A percentile compares a stretch with the other conserved stretches of the same genome.
These are phyloP conservation scores for Brachyhypopomus gauderio DNA, from an alignment of 2,113 vertebrate genomes.

Conservation along the genomic window DNA sequence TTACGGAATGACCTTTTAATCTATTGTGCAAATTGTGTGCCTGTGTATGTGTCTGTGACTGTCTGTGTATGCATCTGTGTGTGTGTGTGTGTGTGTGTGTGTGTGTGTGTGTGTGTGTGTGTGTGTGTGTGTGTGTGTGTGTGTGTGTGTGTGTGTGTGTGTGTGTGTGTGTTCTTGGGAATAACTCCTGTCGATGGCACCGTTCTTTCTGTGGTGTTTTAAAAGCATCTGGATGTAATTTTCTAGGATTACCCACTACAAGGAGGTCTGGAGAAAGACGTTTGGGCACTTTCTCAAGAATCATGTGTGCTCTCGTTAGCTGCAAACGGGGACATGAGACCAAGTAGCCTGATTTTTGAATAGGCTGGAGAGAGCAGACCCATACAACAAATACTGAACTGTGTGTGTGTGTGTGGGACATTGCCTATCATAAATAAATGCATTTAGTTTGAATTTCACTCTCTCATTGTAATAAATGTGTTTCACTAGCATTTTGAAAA, in stretches of 20 bases:
- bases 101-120: neutral
- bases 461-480: too few relatives aligned
- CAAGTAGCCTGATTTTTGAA: neutral
- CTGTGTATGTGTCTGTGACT: neutral
- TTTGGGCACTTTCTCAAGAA: conserved; percentile 14
- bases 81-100: too few relatives aligned
- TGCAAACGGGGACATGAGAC: neutral
- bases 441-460: too few relatives aligned
- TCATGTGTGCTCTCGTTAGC: neutral
- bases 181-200: neutral
- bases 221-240: conserved; percentile 52
- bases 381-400: too few relatives aligned
- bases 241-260: conserved; percentile 9
- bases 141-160: too few relatives aligned
- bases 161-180: neutral
- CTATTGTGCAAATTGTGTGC: too few relatives aligned
- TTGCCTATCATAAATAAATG: too few relatives aligned
- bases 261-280: conserved; percentile 3
- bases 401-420: neutral
- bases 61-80: too few relatives aligned
- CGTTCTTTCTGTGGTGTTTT: conserved; percentile 12
- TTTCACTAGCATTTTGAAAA: too few relatives aligned
- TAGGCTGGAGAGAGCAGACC: neutral
- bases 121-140: neutral
- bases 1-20: too few relatives aligned